These are phyloP conservation scores for Carduelis carduelis DNA, from an alignment of 2,797 vertebrate genomes.

Conservation along the genomic window DNA sequence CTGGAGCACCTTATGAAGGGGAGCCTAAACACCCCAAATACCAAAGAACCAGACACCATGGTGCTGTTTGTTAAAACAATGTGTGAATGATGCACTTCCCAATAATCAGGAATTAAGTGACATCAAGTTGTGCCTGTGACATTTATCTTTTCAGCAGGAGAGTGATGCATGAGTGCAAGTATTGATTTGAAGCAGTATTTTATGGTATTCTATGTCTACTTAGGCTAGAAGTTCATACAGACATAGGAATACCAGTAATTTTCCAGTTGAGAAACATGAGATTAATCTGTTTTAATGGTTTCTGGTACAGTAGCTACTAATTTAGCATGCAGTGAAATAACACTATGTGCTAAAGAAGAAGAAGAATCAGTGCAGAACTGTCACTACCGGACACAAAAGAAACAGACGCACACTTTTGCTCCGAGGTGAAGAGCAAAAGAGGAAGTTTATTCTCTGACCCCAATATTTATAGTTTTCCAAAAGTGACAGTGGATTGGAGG, in stretches of 20 bases:
- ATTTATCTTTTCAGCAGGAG: neutral
- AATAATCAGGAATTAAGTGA: neutral
- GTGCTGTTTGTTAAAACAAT: neutral
- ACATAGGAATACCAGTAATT: neutral
- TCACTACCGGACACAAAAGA: too few relatives aligned
- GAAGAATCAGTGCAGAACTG: neutral
- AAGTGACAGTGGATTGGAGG: too few relatives aligned
- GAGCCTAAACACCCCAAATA: neutral
- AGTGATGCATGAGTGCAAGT: neutral
- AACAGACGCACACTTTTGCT: too few relatives aligned
- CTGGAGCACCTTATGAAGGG: neutral
- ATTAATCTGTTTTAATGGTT: neutral
- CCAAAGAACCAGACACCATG: neutral
- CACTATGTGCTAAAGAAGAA: neutral
- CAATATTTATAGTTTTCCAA: too few relatives aligned
- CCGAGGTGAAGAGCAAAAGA: too few relatives aligned
- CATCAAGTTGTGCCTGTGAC: neutral
- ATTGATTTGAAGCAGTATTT: neutral
- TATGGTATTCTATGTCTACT: neutral
- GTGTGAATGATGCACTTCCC: neutral
- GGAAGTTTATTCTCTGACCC: too few relatives aligned
- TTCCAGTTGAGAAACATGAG: neutral
- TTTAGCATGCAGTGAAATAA: neutral
- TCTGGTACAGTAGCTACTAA: neutral
- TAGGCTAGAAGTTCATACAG: neutral